Evolutionary conservation across 2,797 vertebrate species (phyloP).

Genomic region (Rhyacichthys aspro): DNA sequence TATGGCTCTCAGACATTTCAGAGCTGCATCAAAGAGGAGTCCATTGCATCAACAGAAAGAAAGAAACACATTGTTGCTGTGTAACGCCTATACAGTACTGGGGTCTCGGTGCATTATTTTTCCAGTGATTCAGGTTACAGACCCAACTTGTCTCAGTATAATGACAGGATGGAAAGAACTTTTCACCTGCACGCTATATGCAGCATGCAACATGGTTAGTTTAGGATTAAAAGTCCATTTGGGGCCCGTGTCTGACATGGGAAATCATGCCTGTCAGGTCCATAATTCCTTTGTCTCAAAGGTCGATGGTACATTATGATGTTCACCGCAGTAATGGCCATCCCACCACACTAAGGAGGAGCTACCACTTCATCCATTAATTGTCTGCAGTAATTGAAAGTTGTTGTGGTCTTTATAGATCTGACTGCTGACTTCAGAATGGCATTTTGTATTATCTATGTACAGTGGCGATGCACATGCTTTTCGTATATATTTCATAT

Average conservation of each 20-base stretch:
- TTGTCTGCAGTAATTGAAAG: constrained; percentile 76
- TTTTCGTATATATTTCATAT: constrained; percentile 32
- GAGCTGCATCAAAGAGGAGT: constrained; percentile 89
- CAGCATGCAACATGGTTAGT: constrained; percentile 84
- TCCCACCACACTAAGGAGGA: constrained; percentile 50
- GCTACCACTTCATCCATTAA: constrained; percentile 69
- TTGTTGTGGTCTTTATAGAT: constrained; percentile 50
- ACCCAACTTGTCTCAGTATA: constrained; percentile 77
- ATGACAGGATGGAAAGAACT: constrained; percentile 84
- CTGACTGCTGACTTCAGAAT: constrained; percentile 24
- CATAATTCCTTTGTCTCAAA: constrained; percentile 70
- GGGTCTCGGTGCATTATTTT: constrained; percentile 83
- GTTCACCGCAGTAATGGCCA: constrained; percentile 68
- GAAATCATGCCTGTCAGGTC: too few species aligned
- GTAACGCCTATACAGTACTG: constrained; percentile 88
- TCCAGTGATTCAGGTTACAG: constrained; percentile 93
- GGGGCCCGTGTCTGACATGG: too few species aligned
- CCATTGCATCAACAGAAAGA: constrained; percentile 85
- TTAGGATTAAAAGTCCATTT: constrained; percentile 91
- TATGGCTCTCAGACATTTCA: constrained; percentile 88
- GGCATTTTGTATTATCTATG: constrained; percentile 15
- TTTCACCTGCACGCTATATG: constrained; percentile 86
- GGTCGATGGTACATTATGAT: constrained; percentile 81
- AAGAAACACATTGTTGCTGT: constrained; percentile 90
- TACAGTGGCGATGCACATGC: constrained; percentile 18